These are phyloP conservation scores for Helleia helle DNA, from an alignment of 2,888 invertebrate genomes.

Conservation along the genomic window DNA sequence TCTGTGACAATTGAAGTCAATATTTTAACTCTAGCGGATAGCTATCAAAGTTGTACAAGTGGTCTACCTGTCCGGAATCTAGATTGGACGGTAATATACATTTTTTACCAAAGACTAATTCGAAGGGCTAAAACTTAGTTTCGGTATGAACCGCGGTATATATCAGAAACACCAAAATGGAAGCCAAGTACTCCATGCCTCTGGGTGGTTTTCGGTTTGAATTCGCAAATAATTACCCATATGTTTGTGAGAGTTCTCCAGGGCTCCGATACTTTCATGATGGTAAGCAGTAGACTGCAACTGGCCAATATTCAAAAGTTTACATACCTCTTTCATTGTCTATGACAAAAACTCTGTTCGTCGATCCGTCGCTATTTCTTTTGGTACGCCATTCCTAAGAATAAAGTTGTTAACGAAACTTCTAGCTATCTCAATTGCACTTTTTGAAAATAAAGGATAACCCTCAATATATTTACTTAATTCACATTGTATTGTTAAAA, in stretches of 20 bases:
- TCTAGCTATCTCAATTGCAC: slow-evolving; percentile 10
- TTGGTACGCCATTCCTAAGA: slow-evolving; percentile 12
- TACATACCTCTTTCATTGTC: slow-evolving; percentile 14
- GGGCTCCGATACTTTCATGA: too few species aligned
- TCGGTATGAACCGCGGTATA: slow-evolving; percentile 19
- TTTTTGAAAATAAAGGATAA: too few species aligned
- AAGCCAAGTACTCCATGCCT: too few species aligned
- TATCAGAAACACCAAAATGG: too few species aligned
- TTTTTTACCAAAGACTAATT: slow-evolving; percentile 18
- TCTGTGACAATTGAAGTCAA: neutral
- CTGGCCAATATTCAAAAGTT: slow-evolving; percentile 10
- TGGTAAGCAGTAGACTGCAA: too few species aligned
- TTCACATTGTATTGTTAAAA: slow-evolving; percentile 11
- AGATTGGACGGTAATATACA: neutral
- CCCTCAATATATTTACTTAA: slow-evolving; percentile 8
- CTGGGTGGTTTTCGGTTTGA: too few species aligned
- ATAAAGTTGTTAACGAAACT: slow-evolving; percentile 16
- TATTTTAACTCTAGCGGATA: slow-evolving; percentile 8
- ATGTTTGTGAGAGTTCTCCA: too few species aligned
- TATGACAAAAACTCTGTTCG: slow-evolving; percentile 11
- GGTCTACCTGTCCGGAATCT: neutral
- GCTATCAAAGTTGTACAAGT: slow-evolving; percentile 14
- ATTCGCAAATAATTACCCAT: too few species aligned
- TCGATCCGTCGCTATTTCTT: slow-evolving; percentile 10
- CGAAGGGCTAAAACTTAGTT: slow-evolving; percentile 18